These are phyloP conservation scores for Micromys minutus DNA, from an alignment of 2,113 vertebrate genomes.

Conservation along the genomic window DNA sequence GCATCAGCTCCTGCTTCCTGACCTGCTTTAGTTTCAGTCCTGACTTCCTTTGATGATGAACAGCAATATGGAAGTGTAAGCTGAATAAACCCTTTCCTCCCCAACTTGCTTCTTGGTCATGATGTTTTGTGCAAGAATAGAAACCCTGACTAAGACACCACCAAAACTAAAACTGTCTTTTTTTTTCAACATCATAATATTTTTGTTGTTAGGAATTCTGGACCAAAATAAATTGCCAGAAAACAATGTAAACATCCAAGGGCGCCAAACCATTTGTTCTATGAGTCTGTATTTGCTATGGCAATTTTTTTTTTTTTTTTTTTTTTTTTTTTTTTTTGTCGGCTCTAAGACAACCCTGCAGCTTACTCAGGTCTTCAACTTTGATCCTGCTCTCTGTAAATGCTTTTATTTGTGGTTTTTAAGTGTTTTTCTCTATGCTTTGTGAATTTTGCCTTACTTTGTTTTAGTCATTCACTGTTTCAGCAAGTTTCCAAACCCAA, in stretches of 20 bases:
- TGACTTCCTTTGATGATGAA: too few species aligned
- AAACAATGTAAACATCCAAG: neutral
- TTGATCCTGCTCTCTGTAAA: neutral
- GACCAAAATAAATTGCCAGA: neutral
- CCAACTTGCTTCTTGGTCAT: too few species aligned
- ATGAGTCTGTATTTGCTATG: neutral
- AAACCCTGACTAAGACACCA: too few species aligned
- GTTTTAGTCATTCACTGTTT: neutral
- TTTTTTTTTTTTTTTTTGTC: too few species aligned
- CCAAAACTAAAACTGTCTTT: slow-evolving; percentile 47
- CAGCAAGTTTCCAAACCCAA: neutral
- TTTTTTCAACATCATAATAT: neutral
- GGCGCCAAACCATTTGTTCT: neutral
- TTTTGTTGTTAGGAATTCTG: slow-evolving; percentile 8
- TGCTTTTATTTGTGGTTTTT: neutral
- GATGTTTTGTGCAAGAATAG: too few species aligned
- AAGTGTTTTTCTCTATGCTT: neutral
- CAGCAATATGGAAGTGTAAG: too few species aligned
- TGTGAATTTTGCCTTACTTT: neutral
- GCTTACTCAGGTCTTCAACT: neutral
- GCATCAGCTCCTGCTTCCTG: too few species aligned
- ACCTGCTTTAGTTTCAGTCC: too few species aligned
- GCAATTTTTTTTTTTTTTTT: too few species aligned
- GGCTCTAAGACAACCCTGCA: neutral
- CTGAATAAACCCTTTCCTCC: too few species aligned